Base-by-base conservation (phyloP, 2,797 vertebrate species). In the Eupleurogrammus muticus region DNA sequence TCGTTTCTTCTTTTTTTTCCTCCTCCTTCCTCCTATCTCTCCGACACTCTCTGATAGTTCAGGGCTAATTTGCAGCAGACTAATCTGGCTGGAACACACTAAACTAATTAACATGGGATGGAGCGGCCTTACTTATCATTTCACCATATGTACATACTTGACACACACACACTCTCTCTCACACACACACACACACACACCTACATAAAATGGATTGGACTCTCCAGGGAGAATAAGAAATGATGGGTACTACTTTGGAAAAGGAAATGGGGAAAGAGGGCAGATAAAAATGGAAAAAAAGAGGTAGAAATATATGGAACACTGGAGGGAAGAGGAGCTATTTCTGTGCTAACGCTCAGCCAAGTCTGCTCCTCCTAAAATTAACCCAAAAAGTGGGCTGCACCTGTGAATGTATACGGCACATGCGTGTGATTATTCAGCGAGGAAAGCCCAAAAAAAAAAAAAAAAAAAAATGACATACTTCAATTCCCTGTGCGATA, bases 201-300 rank as follows among this genome's bases (percentile, higher is more conserved):
- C 3, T n/a, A 13, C 28, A 49, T 28, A 77, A 57, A 80, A 84
- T 72, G 53, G 74, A 82, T 73, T 77, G 77, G 70, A 62, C 72
- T 88, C 86, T 87, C 79, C 32, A 20, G 90, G 85, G 87, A 87
- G 70, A 83, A 80, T 60, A 75, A 68, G 84, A 83, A 90, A 84
- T 85, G 81, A 90, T 80, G 82, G 85, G 75, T 78, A 85, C 77
- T 79, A 79, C 80, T 87, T 81, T 6, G 6, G 66, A 65, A 69
- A n/a, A 86, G 86, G 82, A 90, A 91, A 90, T 88, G 75, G 87
- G 87, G 87, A 91, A 90, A 62, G 83, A 89, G 88, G 85, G 75
- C 89, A 90, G 83, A 89, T 87, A 86, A 87, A 90, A 88, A 91
- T 81, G 77, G 83, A 75, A 66, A 47, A 79, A 73, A 76, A 51